Conservation (phyloP, 2,888 invertebrate species). For the Gastrophysa polygoni region DNA sequence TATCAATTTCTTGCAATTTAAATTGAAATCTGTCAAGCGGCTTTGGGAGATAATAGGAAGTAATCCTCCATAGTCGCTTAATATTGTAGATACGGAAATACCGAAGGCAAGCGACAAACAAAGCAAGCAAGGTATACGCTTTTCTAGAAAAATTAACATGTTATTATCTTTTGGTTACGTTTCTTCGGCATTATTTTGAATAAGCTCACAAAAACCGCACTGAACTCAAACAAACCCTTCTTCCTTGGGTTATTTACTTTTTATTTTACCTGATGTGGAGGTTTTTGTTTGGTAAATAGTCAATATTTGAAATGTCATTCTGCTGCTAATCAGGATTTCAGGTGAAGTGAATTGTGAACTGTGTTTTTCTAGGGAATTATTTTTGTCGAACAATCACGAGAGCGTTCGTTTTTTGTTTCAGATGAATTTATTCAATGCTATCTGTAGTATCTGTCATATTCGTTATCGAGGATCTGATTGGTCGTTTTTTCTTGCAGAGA, state of each 20-base stretch:
- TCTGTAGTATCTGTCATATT: background rate
- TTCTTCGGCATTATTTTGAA: slow-evolving; percentile 1
- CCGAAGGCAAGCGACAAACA: background rate
- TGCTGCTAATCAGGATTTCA: slow-evolving; percentile 27
- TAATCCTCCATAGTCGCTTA: background rate
- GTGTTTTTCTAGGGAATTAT: background rate
- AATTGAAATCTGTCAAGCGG: too few relatives aligned
- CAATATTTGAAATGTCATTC: slow-evolving; percentile 30
- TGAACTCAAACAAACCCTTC: slow-evolving; percentile 25
- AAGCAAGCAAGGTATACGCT: background rate
- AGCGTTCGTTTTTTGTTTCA: background rate
- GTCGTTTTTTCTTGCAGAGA: background rate
- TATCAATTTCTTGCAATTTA: too few relatives aligned
- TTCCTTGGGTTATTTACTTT: slow-evolving; percentile 29
- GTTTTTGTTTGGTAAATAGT: slow-evolving; percentile 28
- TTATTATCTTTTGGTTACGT: background rate
- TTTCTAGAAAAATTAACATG: background rate
- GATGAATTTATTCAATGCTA: background rate
- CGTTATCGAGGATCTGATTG: background rate
- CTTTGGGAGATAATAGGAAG: too few relatives aligned
- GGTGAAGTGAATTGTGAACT: slow-evolving; percentile 5
- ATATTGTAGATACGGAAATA: background rate
- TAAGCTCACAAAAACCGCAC: slow-evolving; percentile 14
- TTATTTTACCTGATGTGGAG: slow-evolving; percentile 30
- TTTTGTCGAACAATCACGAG: too few relatives aligned